These are phyloP conservation scores for Sphenodon punctatus DNA, from an alignment of 2,797 vertebrate species.

Conservation along the genomic window DNA sequence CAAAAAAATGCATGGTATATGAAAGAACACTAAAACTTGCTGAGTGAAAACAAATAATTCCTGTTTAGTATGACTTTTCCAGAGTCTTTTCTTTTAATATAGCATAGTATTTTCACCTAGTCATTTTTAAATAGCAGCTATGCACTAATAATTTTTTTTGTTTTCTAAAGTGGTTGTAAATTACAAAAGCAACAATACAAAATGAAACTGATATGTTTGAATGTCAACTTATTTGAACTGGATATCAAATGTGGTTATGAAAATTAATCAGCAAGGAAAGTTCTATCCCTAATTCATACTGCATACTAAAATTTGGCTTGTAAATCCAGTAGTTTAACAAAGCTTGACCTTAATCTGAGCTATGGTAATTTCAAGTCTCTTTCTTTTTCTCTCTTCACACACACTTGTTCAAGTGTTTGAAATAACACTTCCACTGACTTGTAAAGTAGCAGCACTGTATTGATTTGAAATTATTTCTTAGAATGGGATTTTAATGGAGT, in stretches of 20 bases:
- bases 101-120: neutral
- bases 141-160: neutral
- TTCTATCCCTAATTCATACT: neutral
- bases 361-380: too few relatives aligned
- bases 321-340: neutral
- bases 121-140: neutral
- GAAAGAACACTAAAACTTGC: constrained; percentile 17
- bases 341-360: neutral
- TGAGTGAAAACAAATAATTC: constrained; percentile 2
- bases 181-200: neutral
- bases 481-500: constrained; percentile 49
- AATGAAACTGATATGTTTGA: neutral
- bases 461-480: constrained; percentile 44
- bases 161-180: neutral
- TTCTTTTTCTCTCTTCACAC: too few relatives aligned
- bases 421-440: constrained; percentile 23
- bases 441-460: constrained; percentile 6
- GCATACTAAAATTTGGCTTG: neutral
- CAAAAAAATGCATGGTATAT: neutral
- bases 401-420: constrained; percentile 27
- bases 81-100: neutral
- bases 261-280: constrained; percentile 16
- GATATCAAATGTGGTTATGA: neutral
- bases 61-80: too few relatives aligned
- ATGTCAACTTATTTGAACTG: neutral